Evolutionary conservation across 35 echinoderm and acorn worm genomes (phyloP), one percentile per base, ranked within the genome.

Genomic region (Hemicentrotus pulcherrimus): DNA sequence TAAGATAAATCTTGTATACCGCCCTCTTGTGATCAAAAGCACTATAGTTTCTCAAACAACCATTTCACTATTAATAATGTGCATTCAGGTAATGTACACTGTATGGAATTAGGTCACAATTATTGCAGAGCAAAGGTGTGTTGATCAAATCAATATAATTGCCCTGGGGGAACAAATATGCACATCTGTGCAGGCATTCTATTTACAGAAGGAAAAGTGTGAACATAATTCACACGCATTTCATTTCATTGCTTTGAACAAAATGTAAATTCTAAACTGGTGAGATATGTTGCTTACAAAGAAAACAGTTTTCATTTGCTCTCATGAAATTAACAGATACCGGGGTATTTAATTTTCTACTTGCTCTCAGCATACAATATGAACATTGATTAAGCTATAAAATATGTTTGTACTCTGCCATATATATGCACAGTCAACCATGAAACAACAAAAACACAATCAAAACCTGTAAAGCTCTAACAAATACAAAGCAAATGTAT

Each of bases 181-280:
- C 65, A 78, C 65, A 78, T 78, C 65, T 78, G 65, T 78, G 65
- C 22, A 22, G 19, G 65, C 65, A 78, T 78, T 78, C 65, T 55
- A 78, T 78, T 78, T 28, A 78, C 18, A 78, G 7, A 78, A 24
- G 5, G 24, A n/a, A 78, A 78, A n/a, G 65, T 28, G 52, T 59
- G 52, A 59, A 2, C 52, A 41, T 59, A 59, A 78, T 28, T 78
- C 65, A 78, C 22, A 78, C 19, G 4, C 5, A 78, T 7, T 78
- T 28, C 2, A 4, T n/a, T n/a, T n/a, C 0, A 78, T 78, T 78
- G 65, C 65, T 78, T n/a, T 28, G 65, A 78, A 78, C 5, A 4
- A n/a, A n/a, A n/a, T 78, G 65, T 78, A 78, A n/a, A 78, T 78
- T 78, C 19, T n/a, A 78, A 78, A 78, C 50, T 78, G 65, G 65